A percentile compares a stretch with the other conserved stretches of the same genome.
Evolutionary conservation across 2,113 vertebrate species (phyloP).

Genomic region (Tachysurus fulvidraco): DNA sequence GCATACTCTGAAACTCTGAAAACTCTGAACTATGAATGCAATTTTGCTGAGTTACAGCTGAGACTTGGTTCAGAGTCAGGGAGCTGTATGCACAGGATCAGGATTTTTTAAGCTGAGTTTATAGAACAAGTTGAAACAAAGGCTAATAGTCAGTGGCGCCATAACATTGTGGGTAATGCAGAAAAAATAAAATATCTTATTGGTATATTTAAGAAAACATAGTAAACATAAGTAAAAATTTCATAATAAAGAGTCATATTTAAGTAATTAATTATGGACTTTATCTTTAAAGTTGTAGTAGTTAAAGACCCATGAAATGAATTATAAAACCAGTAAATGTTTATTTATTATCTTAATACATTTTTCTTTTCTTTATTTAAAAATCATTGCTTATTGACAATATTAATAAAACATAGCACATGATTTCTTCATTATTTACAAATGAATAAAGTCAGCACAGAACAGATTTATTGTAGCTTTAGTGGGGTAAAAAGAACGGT

Average conservation of each 20-base stretch:
- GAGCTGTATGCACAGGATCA: too few relatives aligned
- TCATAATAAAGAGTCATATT: neutral
- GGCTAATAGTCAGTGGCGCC: neutral
- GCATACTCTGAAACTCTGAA: too few relatives aligned
- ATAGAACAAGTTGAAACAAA: neutral
- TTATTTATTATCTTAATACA: neutral
- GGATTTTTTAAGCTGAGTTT: neutral
- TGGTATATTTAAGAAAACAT: too few relatives aligned
- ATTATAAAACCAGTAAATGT: neutral
- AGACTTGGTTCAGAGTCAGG: neutral
- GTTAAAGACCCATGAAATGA: neutral
- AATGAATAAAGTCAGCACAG: neutral
- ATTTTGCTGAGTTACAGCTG: neutral
- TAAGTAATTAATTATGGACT: neutral
- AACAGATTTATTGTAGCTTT: neutral
- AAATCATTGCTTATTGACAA: neutral
- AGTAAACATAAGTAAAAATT: too few relatives aligned
- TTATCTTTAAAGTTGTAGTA: neutral
- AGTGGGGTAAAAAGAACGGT: neutral
- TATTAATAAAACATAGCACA: neutral
- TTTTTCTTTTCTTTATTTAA: neutral
- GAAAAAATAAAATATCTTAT: neutral
- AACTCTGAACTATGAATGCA: neutral
- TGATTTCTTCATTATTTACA: neutral
- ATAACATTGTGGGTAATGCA: neutral